Base-by-base conservation (phyloP, 2,888 invertebrate genomes). In the Maniola hyperantus region DNA sequence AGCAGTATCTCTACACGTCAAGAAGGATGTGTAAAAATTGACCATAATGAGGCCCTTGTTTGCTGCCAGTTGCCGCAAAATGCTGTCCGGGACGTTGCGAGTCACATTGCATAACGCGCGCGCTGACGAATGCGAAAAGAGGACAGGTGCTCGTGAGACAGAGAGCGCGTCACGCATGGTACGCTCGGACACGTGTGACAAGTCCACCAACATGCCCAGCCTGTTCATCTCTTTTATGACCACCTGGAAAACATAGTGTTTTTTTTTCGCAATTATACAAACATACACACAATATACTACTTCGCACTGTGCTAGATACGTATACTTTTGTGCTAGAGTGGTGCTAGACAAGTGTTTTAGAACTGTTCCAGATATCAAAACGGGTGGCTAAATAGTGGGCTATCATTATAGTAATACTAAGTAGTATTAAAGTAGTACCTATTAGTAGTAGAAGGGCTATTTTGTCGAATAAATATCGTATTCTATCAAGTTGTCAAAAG, bases 191-290 rank as follows among this genome's bases (percentile, higher is more conserved):
- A 97, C 97, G 87, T 97, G 96, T 7, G 96, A 96, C 74, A 97
- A 87, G 84, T 97, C 97, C 72, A 97, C 96, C 84, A 97, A 94
- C 96, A 97, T 97, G 34, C 97, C 97, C 69, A 97, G 92, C 4
- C 97, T 95, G 90, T 97, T 97, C 97, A 97, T 97, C 91, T 97
- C 97, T 77, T 95, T 95, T 72, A 97, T 95, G 76, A 97, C 95
- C 79, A 94, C 94, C 96, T 96, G 89, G 15, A 59, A 71, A 68
- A 46, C 42, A 26, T 33, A 11, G 10, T 33, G 26, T 2, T 26
- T 26, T 26, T 26, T 26, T 26, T 4, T 4, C 26, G 26, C 26
- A 26, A 26, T n/a, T n/a, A n/a, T 4, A 26, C 26, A 26, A 26
- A 26, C 26, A 26, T 4, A 26, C 4, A 26, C 26, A 26, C 26